phyloP scores from a whole-genome alignment of 2,888 invertebrate genomes.

The Rotaria sp. region DNA sequence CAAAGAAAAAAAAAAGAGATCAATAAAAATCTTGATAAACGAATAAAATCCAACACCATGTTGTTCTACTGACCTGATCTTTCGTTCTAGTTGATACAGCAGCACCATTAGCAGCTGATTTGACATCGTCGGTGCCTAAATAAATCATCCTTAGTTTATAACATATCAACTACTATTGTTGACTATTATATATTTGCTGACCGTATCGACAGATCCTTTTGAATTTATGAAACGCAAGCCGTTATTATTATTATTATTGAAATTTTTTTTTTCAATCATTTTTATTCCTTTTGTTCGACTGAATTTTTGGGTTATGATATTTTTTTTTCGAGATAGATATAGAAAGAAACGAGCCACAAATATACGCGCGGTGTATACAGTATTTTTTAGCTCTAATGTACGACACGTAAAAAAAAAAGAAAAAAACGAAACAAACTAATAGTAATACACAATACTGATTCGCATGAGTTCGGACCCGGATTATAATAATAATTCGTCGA shows the following conservation, averaged over 20 bases:
- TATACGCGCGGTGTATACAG: background rate
- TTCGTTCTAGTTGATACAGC: background rate
- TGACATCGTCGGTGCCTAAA: background rate
- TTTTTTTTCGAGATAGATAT: constrained; percentile 13
- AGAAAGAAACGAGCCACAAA: background rate
- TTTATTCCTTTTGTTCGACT: background rate
- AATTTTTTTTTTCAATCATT: background rate
- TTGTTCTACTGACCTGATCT: background rate
- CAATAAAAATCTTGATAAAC: too few species aligned
- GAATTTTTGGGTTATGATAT: background rate
- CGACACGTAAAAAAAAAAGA: background rate
- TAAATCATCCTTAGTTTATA: background rate
- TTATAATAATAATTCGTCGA: background rate
- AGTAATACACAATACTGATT: background rate
- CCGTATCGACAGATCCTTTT: constrained; percentile 3
- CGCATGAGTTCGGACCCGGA: background rate
- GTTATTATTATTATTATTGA: background rate
- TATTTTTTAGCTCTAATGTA: background rate
- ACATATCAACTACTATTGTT: background rate
- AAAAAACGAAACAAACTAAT: constrained; percentile 7
- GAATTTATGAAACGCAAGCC: background rate
- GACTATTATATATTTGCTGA: background rate
- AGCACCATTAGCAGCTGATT: background rate
- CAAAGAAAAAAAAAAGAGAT: too few species aligned
- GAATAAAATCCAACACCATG: background rate